Conservation (phyloP, 2,888 invertebrate species). For the Melieria crassipennis region DNA sequence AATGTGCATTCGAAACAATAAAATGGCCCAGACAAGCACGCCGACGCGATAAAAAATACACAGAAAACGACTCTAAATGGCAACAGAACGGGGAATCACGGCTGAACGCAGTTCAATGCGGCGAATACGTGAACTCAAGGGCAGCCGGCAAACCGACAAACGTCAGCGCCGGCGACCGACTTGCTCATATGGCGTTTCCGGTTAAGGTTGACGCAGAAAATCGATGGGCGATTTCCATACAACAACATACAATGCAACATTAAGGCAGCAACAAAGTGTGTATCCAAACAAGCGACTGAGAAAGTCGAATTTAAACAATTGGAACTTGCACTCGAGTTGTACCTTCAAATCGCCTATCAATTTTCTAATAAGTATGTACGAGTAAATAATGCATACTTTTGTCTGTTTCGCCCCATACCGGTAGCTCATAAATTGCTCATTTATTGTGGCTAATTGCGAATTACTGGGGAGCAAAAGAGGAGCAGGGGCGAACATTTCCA, state of each 20-base stretch:
- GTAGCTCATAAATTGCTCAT: slow-evolving; percentile 60
- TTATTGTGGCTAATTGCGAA: slow-evolving; percentile 64
- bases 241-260: no score
- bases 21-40: slow-evolving; percentile 5
- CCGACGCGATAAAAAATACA: slow-evolving; percentile 4
- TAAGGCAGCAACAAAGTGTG: no score
- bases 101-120: slow-evolving; percentile 50
- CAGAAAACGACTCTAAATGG: no score
- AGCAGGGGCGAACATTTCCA: slow-evolving; percentile 34
- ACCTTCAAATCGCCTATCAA: no score
- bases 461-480: slow-evolving; percentile 41
- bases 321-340: no score
- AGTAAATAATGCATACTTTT: no score
- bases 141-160: slow-evolving; percentile 26
- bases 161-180: slow-evolving; percentile 7
- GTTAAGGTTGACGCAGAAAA: slow-evolving; percentile 16
- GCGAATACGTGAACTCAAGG: slow-evolving; percentile 51
- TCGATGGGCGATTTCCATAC: slow-evolving; percentile 12
- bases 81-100: slow-evolving; percentile 38
- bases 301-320: no score
- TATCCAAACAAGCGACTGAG: no score
- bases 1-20: slow-evolving; percentile 29
- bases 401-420: no score
- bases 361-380: no score
- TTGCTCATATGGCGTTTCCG: slow-evolving; percentile 27